Base-by-base conservation (phyloP, 2,797 vertebrate genomes). In the Takifugu rubripes region DNA sequence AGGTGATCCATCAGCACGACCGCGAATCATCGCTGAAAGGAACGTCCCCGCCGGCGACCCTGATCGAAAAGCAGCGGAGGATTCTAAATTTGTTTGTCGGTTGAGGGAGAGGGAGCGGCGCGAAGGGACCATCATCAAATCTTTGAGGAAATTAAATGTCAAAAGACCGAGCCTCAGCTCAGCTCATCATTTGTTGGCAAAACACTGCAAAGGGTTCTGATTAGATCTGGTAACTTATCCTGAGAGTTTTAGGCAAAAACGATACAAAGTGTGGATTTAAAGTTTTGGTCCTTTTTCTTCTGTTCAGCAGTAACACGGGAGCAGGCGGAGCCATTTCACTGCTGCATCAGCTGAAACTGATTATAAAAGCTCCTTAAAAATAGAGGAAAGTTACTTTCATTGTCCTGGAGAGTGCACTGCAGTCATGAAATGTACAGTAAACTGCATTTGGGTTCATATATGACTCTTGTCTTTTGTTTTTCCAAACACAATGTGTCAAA, bases 81-180 rank as follows among this genome's bases (percentile, higher is more conserved):
- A 52, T 65, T 64, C 60, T 15, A 43, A 64, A 74, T 72, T 54
- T 42, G 55, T 15, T 52, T 56, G 40, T 55, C 29, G 47, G 49
- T 68, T 54, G 15, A 25, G 40, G 54, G 42, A 58, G 51, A 61
- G n/a, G 42, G 26, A n/a, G 42, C 45, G 25, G 29, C 11, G 56
- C 16, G 26, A 55, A 54, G 7, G 43, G 42, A 14, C 33, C 27
- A 7, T 54, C 70, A 60, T 60, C 52, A 11, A 57, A 27, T 74
- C 68, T 66, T 40, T 45, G 70, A 77, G 75, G 80, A 84, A 78
- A 83, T 73, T n/a, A 79, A 73, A 80, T 59, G 48, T 52, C 60
- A 15, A 43, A 10, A 53, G n/a, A 67, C 62, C 55, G 58, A 82
- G n/a, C n/a, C n/a, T n/a, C n/a, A 40, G 12, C 36, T 40, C 36